These are phyloP conservation scores for Ctenochaetus hawaiiensis DNA, from an alignment of 2,797 vertebrate species.

Conservation along the genomic window DNA sequence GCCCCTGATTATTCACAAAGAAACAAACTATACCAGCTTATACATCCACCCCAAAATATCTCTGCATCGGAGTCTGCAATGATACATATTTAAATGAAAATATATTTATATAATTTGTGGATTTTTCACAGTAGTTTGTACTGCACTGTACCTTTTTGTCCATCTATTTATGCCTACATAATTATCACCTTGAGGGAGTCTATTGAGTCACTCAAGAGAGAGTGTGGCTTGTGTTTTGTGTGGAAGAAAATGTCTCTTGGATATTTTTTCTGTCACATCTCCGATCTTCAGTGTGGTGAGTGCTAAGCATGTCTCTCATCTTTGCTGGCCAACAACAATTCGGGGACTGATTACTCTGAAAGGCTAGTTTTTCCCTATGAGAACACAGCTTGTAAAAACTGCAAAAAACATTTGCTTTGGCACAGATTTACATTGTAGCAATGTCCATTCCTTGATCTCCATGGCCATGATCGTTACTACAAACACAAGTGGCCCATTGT, in stretches of 20 bases:
- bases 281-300: constrained; percentile 78
- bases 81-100: constrained; percentile 88
- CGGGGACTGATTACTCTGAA: constrained; percentile 84
- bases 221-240: constrained; percentile 76
- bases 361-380: constrained; percentile 84
- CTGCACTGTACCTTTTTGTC: constrained; percentile 85
- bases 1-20: constrained; percentile 83
- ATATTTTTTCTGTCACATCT: constrained; percentile 78
- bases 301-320: constrained; percentile 80
- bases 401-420: constrained; percentile 90
- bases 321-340: constrained; percentile 80
- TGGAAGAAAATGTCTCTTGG: constrained; percentile 82
- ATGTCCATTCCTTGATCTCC: constrained; percentile 84
- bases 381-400: constrained; percentile 88
- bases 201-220: constrained; percentile 81
- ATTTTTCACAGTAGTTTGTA: constrained; percentile 88
- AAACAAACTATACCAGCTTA: constrained; percentile 84
- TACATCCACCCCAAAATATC: constrained; percentile 85
- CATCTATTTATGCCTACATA: constrained; percentile 84
- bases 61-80: constrained; percentile 85
- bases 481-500: constrained; percentile 85
- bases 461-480: constrained; percentile 81
- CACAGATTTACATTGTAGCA: constrained; percentile 87
- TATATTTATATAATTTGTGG: constrained; percentile 88
- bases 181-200: constrained; percentile 82